Conservation (phyloP, 2,797 vertebrate species). For the Enteromius fasciolatus region DNA sequence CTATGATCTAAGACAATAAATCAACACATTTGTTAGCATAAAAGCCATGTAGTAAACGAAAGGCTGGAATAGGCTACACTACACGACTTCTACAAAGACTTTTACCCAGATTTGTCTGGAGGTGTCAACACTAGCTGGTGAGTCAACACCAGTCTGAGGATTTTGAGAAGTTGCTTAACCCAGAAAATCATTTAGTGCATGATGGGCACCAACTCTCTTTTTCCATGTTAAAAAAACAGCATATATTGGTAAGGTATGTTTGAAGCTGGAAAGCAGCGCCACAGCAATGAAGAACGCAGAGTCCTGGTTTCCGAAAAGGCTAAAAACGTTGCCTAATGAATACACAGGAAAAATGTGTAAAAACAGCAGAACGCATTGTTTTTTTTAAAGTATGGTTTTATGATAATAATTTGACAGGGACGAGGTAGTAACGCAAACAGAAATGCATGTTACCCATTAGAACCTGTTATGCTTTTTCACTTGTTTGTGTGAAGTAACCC, state of each 20-base stretch:
- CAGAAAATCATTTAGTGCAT: background rate
- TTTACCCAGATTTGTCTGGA: background rate
- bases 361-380: background rate
- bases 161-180: background rate
- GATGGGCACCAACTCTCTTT: background rate
- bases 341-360: background rate
- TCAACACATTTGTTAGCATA: background rate
- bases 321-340: background rate
- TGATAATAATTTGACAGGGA: slow-evolving; percentile 16
- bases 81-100: background rate
- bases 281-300: background rate
- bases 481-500: slow-evolving; percentile 31
- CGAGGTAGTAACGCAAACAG: background rate
- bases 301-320: background rate
- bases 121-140: background rate
- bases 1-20: slow-evolving; percentile 1
- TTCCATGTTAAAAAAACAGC: no score
- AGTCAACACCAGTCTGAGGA: background rate
- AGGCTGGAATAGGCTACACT: background rate
- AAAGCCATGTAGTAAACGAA: background rate
- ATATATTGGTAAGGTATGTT: no score
- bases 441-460: background rate
- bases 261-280: no score
- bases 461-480: background rate
- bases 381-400: background rate